phyloP scores from a whole-genome alignment of 2,888 invertebrate genomes.

The Quadroppia sp. region DNA sequence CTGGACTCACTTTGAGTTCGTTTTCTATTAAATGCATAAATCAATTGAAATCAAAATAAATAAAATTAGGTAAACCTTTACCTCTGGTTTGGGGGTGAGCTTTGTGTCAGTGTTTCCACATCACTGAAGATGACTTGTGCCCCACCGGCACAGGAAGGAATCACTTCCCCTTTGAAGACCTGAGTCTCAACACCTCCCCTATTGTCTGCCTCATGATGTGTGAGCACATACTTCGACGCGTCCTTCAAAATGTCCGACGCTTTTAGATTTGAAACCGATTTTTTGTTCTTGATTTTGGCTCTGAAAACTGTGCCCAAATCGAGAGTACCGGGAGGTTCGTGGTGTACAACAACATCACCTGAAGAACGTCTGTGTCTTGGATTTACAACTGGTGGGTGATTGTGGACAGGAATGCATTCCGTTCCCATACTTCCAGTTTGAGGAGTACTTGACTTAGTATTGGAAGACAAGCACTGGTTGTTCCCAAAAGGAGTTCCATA shows the following conservation, averaged over 20 bases:
- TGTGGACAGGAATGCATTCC: not conserved
- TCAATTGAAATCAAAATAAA: not conserved
- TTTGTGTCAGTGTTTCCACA: conserved; percentile 78
- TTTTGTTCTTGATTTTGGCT: conserved; percentile 69
- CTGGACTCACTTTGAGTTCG: conserved; percentile 21
- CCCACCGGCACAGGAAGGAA: conserved; percentile 90
- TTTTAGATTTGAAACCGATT: conserved; percentile 75
- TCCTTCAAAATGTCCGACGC: conserved; percentile 64
- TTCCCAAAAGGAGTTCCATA: conserved; percentile 1
- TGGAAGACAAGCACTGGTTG: not conserved
- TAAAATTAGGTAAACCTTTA: not conserved
- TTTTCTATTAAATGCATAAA: conserved; percentile 10
- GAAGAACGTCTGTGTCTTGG: conserved; percentile 73
- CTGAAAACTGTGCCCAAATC: conserved; percentile 63
- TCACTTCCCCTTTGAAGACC: conserved; percentile 86
- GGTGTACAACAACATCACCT: conserved; percentile 76
- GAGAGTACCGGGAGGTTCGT: conserved; percentile 66
- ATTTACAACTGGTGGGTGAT: conserved; percentile 60
- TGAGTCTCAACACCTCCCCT: conserved; percentile 91
- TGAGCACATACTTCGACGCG: conserved; percentile 80
- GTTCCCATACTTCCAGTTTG: conserved; percentile 1
- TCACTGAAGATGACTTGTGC: conserved; percentile 91
- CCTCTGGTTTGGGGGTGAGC: conserved; percentile 43
- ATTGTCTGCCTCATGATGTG: conserved; percentile 84
- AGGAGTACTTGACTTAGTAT: conserved; percentile 20